phyloP scores from a whole-genome alignment of 2,888 invertebrate species.

The Sesia apiformis region DNA sequence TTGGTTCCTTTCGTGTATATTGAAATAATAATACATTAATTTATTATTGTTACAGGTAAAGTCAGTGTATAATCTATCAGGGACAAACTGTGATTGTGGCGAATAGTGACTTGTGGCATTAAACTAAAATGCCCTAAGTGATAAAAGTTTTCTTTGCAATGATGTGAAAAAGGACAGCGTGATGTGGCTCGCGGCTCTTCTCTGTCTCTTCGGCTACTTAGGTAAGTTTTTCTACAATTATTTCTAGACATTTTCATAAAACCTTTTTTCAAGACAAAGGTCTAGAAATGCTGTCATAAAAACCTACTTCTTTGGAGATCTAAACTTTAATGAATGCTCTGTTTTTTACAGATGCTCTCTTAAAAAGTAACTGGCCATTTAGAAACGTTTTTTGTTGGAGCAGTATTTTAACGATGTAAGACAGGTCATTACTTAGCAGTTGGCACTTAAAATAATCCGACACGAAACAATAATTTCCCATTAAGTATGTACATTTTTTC shows the following conservation, averaged over 20 bases:
- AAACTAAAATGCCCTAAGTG: neutral
- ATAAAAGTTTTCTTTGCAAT: slow-evolving; percentile 21
- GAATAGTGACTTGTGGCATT: neutral
- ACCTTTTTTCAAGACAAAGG: no score
- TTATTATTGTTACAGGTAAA: no score
- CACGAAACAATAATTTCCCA: no score
- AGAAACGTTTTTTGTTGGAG: neutral
- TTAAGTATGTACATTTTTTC: neutral
- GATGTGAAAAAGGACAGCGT: slow-evolving; percentile 48
- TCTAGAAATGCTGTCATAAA: no score
- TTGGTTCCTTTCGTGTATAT: no score
- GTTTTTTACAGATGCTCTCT: neutral
- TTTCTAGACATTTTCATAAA: neutral
- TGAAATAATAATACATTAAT: no score
- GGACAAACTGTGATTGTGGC: no score
- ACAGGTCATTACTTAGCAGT: neutral
- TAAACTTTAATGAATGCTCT: no score
- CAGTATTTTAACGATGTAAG: neutral
- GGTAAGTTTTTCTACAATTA: slow-evolving; percentile 32
- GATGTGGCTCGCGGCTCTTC: slow-evolving; percentile 54
- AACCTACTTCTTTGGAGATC: no score
- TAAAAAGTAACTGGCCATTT: neutral
- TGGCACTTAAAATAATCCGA: neutral
- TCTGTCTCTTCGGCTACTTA: slow-evolving; percentile 50
- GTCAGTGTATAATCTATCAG: no score